Evolutionary conservation across 2,797 vertebrate species (phyloP), one percentile per base, ranked within the genome.

Genomic region (Dicrostonyx torquatus): DNA sequence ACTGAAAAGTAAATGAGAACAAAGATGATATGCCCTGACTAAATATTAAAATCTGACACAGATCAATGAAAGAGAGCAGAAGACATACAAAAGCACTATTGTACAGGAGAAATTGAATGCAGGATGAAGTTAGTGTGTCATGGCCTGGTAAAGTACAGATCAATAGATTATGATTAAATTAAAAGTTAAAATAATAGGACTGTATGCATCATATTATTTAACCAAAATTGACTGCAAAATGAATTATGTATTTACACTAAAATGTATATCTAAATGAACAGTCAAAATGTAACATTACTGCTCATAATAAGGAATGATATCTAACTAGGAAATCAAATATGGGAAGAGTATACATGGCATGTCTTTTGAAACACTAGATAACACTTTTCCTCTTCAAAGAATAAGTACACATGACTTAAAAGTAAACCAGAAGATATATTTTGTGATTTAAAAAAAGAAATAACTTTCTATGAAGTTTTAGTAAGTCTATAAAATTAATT

Each of bases 171-270:
- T 18, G 43, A 37, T 87, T 20, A 85, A 87, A 79, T 86, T 22
- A 78, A 82, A 86, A 82, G 8, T 86, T 68, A 90, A 62, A 83
- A 45, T 75, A 89, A 84, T 66, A 68, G 90, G 72, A 58, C 6
- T 40, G 20, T 76, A 15, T 18, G 22, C 31, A 8, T 64, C n/a
- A 83, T 45, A 70, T 4, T 1, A 80, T 31, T 76, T 96, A 45
- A 70, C 48, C 26, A 94, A 79, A 92, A 60, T 78, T 45, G 29
- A 82, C n/a, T 89, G 18, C 29, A 79, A 3, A 91, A 90, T 90
- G 18, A 90, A 90, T 83, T 83, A 53, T 53, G 6, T 80, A 85
- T 55, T 70, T 93, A 90, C 64, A 72, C 80, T 85, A 11, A 87
- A 90, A 93, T 45, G 11, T 87, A n/a, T 82, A 77, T n/a, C 10